Evolutionary conservation across 2,113 vertebrate genomes (phyloP).

Genomic region (Okapia johnstoni): DNA sequence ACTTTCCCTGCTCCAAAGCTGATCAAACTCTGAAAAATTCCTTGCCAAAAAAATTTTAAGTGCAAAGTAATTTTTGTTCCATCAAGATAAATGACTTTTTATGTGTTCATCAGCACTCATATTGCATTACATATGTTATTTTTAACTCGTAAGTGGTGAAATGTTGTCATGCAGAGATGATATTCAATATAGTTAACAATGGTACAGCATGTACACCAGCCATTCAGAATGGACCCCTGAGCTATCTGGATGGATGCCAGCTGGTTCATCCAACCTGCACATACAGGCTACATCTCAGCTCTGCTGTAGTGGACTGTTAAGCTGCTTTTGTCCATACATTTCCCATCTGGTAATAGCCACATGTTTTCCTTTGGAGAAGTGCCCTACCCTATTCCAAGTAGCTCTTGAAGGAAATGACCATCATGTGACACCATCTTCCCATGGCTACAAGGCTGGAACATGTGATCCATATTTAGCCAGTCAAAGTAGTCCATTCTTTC

Average conservation of each 20-base stretch:
- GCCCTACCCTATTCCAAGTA: background rate
- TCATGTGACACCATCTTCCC: background rate
- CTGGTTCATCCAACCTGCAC: background rate
- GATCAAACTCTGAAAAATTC: conserved; percentile 9
- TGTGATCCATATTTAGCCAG: background rate
- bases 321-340: background rate
- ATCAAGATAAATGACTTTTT: conserved; percentile 9
- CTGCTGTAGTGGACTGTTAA: background rate
- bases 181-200: conserved; percentile 12
- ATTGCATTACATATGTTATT: background rate
- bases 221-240: background rate
- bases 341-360: background rate
- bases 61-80: conserved; percentile 18
- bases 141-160: conserved; percentile 21
- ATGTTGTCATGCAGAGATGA: background rate
- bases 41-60: background rate
- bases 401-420: background rate
- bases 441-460: background rate
- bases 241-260: background rate
- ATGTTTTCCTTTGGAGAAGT: background rate
- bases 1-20: background rate
- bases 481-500: conserved; percentile 1
- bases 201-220: background rate
- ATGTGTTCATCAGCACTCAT: background rate
- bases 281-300: background rate